These are phyloP conservation scores for Gibbula magus DNA, from an alignment of 2,888 invertebrate species.

Conservation along the genomic window DNA sequence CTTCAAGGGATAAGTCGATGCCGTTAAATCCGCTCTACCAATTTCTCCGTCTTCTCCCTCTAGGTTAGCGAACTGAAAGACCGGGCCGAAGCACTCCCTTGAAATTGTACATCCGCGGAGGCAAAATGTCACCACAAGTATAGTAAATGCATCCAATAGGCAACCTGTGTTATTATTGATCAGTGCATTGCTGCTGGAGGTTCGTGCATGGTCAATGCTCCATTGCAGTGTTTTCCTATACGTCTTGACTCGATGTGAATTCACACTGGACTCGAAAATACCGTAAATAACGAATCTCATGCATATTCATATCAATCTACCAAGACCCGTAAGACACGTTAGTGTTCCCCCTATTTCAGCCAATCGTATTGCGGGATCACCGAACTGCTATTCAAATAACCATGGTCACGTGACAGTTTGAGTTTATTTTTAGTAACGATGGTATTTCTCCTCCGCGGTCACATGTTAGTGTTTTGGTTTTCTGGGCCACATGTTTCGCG, in stretches of 20 bases:
- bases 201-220: not conserved
- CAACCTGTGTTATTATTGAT: not conserved
- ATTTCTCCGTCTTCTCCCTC: slow-evolving; percentile 44
- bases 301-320: slow-evolving; percentile 46
- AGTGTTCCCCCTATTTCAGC: slow-evolving; percentile 31
- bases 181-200: not conserved
- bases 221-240: too few species aligned
- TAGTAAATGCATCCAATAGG: not conserved
- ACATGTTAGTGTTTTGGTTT: slow-evolving; percentile 21
- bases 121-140: slow-evolving; percentile 20
- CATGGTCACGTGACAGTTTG: not conserved
- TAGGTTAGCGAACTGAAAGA: slow-evolving; percentile 43
- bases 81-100: slow-evolving; percentile 42
- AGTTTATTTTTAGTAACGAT: slow-evolving; percentile 5
- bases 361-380: slow-evolving; percentile 39
- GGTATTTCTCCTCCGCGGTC: slow-evolving; percentile 14
- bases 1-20: slow-evolving; percentile 43
- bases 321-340: slow-evolving; percentile 52
- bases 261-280: not conserved
- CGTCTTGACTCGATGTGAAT: not conserved
- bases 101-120: slow-evolving; percentile 40
- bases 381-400: slow-evolving; percentile 12
- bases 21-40: slow-evolving; percentile 40
- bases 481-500: not conserved
- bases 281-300: slow-evolving; percentile 25